Percentiles rank a stretch among this genome's conserved stretches.
Evolutionary conservation across 2,888 invertebrate genomes (phyloP).

Genomic region (Netelia melanura): DNA sequence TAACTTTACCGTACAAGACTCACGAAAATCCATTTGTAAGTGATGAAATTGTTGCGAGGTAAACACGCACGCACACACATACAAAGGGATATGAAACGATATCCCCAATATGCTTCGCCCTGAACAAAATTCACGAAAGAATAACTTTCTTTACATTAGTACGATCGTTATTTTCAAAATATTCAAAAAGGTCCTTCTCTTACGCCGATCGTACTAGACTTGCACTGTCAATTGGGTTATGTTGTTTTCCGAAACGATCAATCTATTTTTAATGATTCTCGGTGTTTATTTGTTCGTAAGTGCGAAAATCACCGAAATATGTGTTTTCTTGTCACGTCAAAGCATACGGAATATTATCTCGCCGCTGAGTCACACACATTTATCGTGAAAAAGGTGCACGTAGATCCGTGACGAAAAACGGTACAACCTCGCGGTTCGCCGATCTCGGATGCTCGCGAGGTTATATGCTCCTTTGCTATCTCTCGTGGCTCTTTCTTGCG

Average conservation of each 20-base stretch:
- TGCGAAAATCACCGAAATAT: not conserved
- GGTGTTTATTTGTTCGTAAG: not conserved
- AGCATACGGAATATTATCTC: constrained; percentile 18
- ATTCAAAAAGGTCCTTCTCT: not conserved
- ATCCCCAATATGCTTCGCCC: not conserved
- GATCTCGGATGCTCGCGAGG: constrained; percentile 59
- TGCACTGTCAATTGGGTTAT: constrained; percentile 71
- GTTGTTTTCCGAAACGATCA: constrained; percentile 31
- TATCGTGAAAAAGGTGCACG: constrained; percentile 29
- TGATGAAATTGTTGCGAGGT: not conserved
- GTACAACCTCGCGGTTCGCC: constrained; percentile 66
- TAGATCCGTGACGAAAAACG: constrained; percentile 63
- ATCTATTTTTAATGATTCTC: not conserved
- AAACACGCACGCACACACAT: constrained; percentile 19
- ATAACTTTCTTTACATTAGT: not conserved
- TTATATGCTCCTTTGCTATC: constrained; percentile 47
- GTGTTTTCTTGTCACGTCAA: not conserved
- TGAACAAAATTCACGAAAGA: too few species aligned
- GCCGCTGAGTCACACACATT: constrained; percentile 35
- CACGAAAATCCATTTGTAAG: constrained; percentile 55
- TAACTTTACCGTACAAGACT: constrained; percentile 20
- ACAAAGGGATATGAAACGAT: not conserved
- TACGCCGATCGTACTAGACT: constrained; percentile 54
- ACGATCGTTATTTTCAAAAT: constrained; percentile 5
- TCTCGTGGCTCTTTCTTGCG: not conserved